Conservation (phyloP, 2,113 vertebrate species). For the Pagrus major region DNA sequence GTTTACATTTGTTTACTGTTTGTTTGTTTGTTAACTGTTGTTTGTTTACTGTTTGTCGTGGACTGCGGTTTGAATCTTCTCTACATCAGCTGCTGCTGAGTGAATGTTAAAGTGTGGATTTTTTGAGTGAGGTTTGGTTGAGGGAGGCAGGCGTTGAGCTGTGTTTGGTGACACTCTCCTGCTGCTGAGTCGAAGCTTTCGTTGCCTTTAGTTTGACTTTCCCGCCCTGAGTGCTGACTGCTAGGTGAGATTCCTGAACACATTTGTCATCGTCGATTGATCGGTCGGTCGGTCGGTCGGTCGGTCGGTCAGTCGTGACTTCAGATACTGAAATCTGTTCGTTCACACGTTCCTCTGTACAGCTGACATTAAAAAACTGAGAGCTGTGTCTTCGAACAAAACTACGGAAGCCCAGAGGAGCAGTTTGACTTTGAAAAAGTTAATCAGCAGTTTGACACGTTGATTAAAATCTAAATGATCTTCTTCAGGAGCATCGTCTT, state of each 20-base stretch:
- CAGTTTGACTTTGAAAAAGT: not conserved
- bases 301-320: too few species aligned
- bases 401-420: not conserved
- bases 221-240: not conserved
- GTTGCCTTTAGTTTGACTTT: accelerated
- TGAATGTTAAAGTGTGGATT: not conserved
- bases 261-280: not conserved
- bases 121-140: not conserved
- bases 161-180: not conserved
- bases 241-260: not conserved
- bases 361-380: not conserved
- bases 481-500: not conserved
- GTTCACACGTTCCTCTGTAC: too few species aligned
- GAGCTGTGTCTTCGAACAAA: too few species aligned
- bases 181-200: not conserved
- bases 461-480: not conserved
- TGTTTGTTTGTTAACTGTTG: too few species aligned
- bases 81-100: not conserved
- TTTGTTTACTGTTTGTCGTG: too few species aligned
- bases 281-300: too few species aligned
- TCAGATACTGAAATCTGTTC: not conserved
- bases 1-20: too few species aligned
- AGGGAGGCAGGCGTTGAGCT: not conserved
- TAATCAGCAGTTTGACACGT: not conserved
- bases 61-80: too few species aligned